Base-by-base conservation (phyloP, 2,797 vertebrate genomes). In the Benthosema pterotum region DNA sequence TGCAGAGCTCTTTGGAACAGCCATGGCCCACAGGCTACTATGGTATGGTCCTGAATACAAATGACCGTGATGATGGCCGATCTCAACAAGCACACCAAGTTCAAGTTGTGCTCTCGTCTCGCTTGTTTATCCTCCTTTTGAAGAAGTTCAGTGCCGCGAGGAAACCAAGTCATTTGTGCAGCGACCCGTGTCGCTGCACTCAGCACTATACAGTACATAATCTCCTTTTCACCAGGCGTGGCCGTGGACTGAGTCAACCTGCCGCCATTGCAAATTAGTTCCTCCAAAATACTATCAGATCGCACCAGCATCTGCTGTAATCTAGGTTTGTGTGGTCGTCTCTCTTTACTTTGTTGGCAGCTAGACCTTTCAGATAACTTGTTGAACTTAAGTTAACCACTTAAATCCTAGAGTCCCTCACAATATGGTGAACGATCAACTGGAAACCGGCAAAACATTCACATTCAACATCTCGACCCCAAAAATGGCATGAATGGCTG, bases 21-120 rank as follows among this genome's bases (percentile, higher is more conserved):
- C 65, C 70, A 38, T 38, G 32, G 32, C 32, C 7, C 11, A 9
- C 32, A 38, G 32, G 8, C 58, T 60, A 59, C 58, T 60, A 59
- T 16, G 60, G 56, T 52, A 51, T 48, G 4, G 19, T 75, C 83
- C 79, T 84, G 68, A 83, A 88, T 86, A 82, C 83, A 80, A 54
- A 81, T 80, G 69, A 60, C 46, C 51, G 52, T 63, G 28, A 11
- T 11, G 28, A 11, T 11, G 28, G 54, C 38, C 49, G 52, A 66
- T 68, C 63, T 65, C 52, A 45, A 17, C 2, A 0, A 0, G 50
- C 52, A 17, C 53, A 65, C 68, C 55, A 25, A 75, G 52, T 72
- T 66, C 52, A 74, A 66, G 61, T 65, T 62, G 18, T 66, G 17
- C 54, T 64, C 47, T 28, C 51, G 59, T 15, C 52, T 53, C 32